A percentile compares a stretch with the other conserved stretches of the same genome.
These are phyloP conservation scores for Cossypha niveicapilla DNA, from an alignment of 2,797 vertebrate species.

Conservation along the genomic window DNA sequence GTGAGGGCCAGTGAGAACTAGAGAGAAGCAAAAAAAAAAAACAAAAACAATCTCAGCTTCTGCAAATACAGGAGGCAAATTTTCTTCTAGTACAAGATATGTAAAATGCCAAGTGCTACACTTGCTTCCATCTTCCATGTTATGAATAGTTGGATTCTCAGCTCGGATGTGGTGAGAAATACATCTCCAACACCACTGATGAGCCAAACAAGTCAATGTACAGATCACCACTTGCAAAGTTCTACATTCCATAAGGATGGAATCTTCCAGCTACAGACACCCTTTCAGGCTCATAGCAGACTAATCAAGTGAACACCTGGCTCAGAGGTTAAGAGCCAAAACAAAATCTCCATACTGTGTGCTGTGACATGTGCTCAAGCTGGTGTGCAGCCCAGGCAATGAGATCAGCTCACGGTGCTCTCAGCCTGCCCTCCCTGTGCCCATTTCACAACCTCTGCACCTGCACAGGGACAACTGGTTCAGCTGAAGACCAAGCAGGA, in stretches of 20 bases:
- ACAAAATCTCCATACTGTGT: neutral
- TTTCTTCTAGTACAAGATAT: neutral
- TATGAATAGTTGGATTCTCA: neutral
- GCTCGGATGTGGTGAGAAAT: neutral
- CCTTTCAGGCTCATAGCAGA: neutral
- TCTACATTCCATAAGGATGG: neutral
- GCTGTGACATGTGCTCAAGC: accelerated
- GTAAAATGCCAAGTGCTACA: neutral
- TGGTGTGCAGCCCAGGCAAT: neutral
- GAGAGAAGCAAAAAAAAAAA: neutral
- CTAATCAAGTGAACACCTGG: neutral
- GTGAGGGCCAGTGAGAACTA: neutral
- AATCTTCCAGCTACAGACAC: neutral
- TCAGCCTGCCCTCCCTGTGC: neutral
- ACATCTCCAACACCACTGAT: neutral
- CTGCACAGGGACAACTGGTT: neutral
- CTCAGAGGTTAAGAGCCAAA: neutral
- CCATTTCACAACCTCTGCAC: neutral
- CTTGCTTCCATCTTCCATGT: neutral
- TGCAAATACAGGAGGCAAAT: neutral
- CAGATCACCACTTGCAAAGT: neutral
- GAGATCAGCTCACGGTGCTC: accelerated
- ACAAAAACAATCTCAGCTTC: neutral
- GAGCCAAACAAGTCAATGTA: neutral
- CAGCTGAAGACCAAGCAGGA: neutral